Percentiles rank a stretch among this genome's conserved stretches.
Evolutionary conservation across 2,797 vertebrate genomes (phyloP).

Genomic region (Tauraco hartlaubi): DNA sequence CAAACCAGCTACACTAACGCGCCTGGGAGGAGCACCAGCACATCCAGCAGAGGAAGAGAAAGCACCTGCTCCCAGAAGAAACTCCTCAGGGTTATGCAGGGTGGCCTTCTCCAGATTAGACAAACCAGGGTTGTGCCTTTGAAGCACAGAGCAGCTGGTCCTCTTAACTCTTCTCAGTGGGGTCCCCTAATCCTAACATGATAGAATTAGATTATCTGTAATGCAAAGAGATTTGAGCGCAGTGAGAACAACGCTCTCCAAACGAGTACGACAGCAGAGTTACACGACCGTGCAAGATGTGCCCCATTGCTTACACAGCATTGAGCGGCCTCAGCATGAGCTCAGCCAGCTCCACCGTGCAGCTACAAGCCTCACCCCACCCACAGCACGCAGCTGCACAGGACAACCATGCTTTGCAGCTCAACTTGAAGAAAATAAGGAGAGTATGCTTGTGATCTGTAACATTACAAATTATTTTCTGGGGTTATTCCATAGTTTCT

Average conservation of each 20-base stretch:
- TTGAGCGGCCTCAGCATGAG: neutral
- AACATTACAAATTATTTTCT: neutral
- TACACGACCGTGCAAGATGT: neutral
- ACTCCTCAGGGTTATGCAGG: neutral
- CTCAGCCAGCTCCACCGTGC: neutral
- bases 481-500: neutral
- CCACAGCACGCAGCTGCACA: neutral
- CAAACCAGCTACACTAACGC: accelerated
- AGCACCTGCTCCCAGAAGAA: neutral
- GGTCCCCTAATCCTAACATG: constrained; percentile 5
- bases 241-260: neutral
- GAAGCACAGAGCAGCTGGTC: constrained; percentile 6
- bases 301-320: neutral
- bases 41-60: neutral
- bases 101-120: neutral
- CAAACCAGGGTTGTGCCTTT: neutral
- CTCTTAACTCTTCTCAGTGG: constrained; percentile 1
- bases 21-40: neutral
- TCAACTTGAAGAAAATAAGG: neutral
- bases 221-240: neutral
- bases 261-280: neutral
- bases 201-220: constrained; percentile 4
- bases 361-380: neutral
- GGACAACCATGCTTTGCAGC: neutral
- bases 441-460: neutral